These are phyloP conservation scores for Leptopilina drosophilae DNA, from an alignment of 2,888 invertebrate species.

Conservation along the genomic window DNA sequence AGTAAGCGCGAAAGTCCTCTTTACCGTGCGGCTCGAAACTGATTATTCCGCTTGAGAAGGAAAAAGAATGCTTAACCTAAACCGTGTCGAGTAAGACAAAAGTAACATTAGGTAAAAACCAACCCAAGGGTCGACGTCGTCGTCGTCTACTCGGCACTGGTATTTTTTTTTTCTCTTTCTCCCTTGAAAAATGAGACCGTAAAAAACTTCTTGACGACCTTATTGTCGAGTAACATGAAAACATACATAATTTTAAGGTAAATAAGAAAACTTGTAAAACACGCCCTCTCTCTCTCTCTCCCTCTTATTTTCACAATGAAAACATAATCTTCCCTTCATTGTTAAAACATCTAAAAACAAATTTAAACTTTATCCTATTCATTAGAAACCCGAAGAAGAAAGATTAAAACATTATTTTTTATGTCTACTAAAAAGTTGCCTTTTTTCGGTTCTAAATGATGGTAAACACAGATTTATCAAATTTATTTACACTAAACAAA, in stretches of 20 bases:
- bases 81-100: neutral
- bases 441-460: too few species aligned
- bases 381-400: neutral
- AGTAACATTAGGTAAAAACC: constrained; percentile 20
- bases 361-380: constrained; percentile 9
- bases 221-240: constrained; percentile 37
- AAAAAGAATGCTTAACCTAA: constrained; percentile 21
- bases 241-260: constrained; percentile 27
- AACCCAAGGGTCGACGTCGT: neutral
- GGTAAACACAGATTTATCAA: too few species aligned
- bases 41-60: constrained; percentile 36
- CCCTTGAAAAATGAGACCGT: constrained; percentile 25
- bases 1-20: constrained; percentile 38
- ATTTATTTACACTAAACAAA: too few species aligned
- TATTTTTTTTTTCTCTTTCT: neutral
- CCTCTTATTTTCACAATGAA: neutral
- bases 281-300: neutral
- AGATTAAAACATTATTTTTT: neutral
- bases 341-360: neutral
- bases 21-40: constrained; percentile 28
- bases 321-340: constrained; percentile 19
- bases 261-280: constrained; percentile 32
- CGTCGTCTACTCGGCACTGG: neutral
- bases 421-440: too few species aligned
- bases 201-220: constrained; percentile 36